Evolutionary conservation across 2,113 vertebrate genomes (phyloP), one percentile per base, ranked within the genome.

Genomic region (Corvus hawaiiensis): DNA sequence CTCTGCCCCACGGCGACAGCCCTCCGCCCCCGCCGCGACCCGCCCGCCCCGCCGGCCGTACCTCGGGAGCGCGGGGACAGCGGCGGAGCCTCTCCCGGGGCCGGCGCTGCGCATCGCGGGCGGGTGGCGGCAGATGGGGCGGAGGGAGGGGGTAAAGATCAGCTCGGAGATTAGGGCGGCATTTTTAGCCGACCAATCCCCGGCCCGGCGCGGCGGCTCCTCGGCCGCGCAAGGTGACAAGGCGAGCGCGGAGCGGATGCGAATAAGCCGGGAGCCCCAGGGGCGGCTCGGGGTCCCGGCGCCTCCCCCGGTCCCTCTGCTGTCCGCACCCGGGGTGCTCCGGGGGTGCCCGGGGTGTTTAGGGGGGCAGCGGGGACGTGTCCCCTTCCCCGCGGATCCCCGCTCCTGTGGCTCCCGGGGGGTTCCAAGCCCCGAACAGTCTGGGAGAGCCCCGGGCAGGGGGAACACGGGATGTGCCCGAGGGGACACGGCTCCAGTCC

Each of bases 151-250:
- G 91, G 92, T 92, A 96, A 97, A 95, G 97, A 96, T 96, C 97
- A 94, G 96, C 93, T 6, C 30, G 92, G 97, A 84, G 98, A 98
- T 98, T 97, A 98, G 90, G 84, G 97, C 96, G 72, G 97, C 98
- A 96, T 97, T 96, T 97, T 97, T 96, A 96, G 97, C 97, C 88
- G 93, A 88, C 98, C 98, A 98, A 98, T 98, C 84, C 87, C 90
- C 17, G 43, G 28, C 88, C 63, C 75, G 56, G 93, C 72, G 69
- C 23, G n/a, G 89, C 90, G 87, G 76, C 91, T 98, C 84, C 85
- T 87, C 20, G 54, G 28, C 93, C 79, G 73, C 95, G 86, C 98
- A 94, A 96, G 96, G 97, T 97, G 98, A 97, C 58, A 66, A 87
- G 89, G 41, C 27, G 44, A 62, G 63, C 27, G 93, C 32, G 14